phyloP scores from a whole-genome alignment of 2,113 vertebrate genomes.

The Stomatorhinus ivindoensis region DNA sequence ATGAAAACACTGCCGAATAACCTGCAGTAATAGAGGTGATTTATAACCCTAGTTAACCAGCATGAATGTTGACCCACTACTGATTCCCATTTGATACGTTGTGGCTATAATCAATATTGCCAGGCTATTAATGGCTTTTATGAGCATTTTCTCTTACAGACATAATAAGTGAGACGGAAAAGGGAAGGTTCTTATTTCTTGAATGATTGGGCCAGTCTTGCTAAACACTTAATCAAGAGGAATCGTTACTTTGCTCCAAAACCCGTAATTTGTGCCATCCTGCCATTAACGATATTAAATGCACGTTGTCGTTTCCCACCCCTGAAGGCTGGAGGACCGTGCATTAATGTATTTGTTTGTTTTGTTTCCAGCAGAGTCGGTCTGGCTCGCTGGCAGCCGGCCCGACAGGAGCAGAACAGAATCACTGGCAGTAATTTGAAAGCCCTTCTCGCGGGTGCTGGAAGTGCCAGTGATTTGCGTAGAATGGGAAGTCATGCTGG shows the following conservation, averaged over 20 bases:
- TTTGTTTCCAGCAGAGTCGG: not conserved
- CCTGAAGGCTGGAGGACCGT: not conserved
- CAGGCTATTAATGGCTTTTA: not conserved
- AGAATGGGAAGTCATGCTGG: not conserved
- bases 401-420: not conserved
- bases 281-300: not conserved
- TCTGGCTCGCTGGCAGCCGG: not conserved
- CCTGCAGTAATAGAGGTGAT: not conserved
- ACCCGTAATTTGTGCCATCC: not conserved
- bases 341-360: not conserved
- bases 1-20: not conserved
- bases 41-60: not conserved
- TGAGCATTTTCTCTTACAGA: not conserved
- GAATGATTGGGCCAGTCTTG: not conserved
- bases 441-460: not conserved
- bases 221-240: not conserved
- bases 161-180: not conserved
- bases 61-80: not conserved
- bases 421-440: not conserved
- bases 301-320: not conserved
- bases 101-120: not conserved
- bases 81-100: not conserved
- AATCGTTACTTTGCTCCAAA: not conserved
- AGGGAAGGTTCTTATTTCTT: not conserved
- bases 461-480: not conserved